Evolutionary conservation across 2,797 vertebrate species (phyloP), one percentile per base, ranked within the genome.

Genomic region (Vespertilio murinus): DNA sequence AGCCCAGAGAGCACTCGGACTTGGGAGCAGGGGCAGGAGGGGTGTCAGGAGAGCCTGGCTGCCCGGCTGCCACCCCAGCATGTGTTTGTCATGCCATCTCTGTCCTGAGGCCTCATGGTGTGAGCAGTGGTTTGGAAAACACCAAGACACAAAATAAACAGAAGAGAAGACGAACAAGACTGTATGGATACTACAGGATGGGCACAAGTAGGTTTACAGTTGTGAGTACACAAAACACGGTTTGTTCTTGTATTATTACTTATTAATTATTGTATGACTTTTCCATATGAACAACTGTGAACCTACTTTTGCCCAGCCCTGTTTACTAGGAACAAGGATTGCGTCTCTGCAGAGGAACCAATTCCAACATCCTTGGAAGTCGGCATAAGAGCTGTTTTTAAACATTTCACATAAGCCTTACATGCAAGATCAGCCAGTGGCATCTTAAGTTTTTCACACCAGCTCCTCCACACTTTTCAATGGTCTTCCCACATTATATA

Each of bases 51-150:
- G 23, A n/a, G 80, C 93, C 73, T 14, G 1, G 65, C 59, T 49
- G 11, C 80, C 40, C n/a, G 1, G 45, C 49, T 94, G 61, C 52
- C 71, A 45, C 12, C 65, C 20, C 45, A 81, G 95, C 96, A 95
- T 86, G 89, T 28, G 13, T 84, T 82, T 95, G 81, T 87, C 79
- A 85, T 18, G 17, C 91, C 92, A 90, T 86, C 94, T 78, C 70
- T 77, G 90, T 30, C 0, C 61, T 25, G 71, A 95, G 94, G 25
- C 71, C 91, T 82, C 23, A 0, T 56, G 69, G 93, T 92, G 30
- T 77, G 35, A 79, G 64, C 87, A 91, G 90, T 69, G 94, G 64
- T 92, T 83, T 89, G 79, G 38, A 88, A 93, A 96, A 67, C 54
- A 0, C 40, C 71, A 71, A 91, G 83, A 78, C 18, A 52, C 83